These are phyloP conservation scores for Motacilla tschutschensis DNA, from an alignment of 2,113 vertebrate species.

Conservation along the genomic window DNA sequence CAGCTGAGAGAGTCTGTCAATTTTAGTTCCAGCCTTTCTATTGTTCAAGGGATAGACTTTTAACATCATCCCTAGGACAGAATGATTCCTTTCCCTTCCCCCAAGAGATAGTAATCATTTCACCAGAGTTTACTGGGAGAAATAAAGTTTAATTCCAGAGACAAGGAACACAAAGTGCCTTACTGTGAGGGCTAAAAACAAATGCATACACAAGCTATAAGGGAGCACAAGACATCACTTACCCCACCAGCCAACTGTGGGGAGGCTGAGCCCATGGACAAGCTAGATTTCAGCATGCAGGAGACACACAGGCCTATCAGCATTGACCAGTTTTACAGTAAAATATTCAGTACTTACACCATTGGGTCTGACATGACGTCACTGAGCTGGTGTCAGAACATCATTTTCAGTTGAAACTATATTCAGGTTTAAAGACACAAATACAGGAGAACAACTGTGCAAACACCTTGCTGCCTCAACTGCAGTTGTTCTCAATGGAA, in stretches of 20 bases:
- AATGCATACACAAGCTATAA: neutral
- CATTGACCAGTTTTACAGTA: neutral
- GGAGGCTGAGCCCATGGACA: neutral
- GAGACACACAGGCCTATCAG: neutral
- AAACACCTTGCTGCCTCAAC: neutral
- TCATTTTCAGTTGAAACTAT: neutral
- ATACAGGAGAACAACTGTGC: neutral
- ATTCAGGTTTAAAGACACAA: neutral
- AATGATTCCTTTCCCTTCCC: neutral
- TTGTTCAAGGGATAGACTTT: neutral
- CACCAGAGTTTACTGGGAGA: neutral
- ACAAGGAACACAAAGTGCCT: neutral
- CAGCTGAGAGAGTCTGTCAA: neutral
- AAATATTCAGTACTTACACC: neutral
- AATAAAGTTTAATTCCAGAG: neutral
- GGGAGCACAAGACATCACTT: neutral
- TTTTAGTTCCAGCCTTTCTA: neutral
- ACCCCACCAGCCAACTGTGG: fast-evolving
- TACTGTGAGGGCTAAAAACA: neutral
- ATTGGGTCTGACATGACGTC: neutral
- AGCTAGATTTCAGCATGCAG: neutral
- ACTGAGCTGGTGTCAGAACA: neutral
- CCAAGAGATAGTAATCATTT: neutral
- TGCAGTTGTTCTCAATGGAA: neutral
- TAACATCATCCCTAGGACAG: neutral